phyloP scores from a whole-genome alignment of 2,113 vertebrate genomes.

The Megaceryle maxima region DNA sequence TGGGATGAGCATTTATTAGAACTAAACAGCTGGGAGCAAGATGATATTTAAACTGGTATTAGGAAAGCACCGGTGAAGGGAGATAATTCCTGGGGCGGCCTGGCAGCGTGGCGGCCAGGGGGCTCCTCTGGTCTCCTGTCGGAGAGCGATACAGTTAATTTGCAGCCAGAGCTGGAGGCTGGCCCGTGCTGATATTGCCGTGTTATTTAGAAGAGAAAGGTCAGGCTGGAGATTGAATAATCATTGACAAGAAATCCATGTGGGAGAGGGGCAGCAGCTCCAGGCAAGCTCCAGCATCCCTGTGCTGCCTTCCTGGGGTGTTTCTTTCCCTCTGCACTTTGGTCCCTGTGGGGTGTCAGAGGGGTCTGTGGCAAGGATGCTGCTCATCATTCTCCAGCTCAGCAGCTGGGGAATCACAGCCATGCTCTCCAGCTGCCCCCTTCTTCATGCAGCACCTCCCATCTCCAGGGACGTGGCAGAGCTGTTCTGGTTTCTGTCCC shows the following conservation, averaged over 20 bases:
- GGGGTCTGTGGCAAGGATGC: background rate
- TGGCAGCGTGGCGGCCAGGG: background rate
- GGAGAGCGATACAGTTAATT: slow-evolving; percentile 48
- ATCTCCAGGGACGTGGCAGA: rapidly evolving
- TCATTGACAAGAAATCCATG: slow-evolving; percentile 78
- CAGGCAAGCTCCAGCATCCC: background rate
- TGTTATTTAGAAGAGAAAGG: slow-evolving; percentile 70
- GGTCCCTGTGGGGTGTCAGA: rapidly evolving
- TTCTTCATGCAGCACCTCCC: background rate
- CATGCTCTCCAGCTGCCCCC: background rate
- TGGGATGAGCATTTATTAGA: slow-evolving; percentile 76
- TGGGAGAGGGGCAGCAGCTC: slow-evolving; percentile 40
- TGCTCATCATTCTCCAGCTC: background rate
- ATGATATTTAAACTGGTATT: slow-evolving; percentile 86
- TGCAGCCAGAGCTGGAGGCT: slow-evolving; percentile 51
- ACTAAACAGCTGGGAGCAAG: slow-evolving; percentile 77
- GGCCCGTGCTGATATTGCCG: slow-evolving; percentile 12
- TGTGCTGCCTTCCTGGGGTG: background rate
- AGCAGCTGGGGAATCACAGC: background rate
- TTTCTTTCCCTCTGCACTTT: rapidly evolving
- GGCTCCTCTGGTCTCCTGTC: background rate
- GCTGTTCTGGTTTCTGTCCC: background rate
- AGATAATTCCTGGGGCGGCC: slow-evolving; percentile 68
- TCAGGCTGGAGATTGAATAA: slow-evolving; percentile 76
- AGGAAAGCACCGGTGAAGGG: slow-evolving; percentile 64